Base-by-base conservation (phyloP, 1,140 invertebrate genomes). In the Panagrolaimus sp. region DNA sequence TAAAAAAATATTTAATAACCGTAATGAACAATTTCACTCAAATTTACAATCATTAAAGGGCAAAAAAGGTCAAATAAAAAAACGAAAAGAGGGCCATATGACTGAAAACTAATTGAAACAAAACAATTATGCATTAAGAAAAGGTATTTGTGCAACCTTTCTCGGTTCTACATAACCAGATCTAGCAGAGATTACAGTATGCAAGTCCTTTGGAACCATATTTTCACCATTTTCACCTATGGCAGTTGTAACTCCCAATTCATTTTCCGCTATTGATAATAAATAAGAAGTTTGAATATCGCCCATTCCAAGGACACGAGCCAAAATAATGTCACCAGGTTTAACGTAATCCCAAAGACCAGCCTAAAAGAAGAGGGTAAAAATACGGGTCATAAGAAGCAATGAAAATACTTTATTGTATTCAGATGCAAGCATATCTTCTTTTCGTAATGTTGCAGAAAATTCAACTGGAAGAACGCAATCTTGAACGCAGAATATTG, bases 301-400 rank as follows among this genome's bases (percentile, higher is more conserved):
- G 5, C 77, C 77, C 55, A 78, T 69, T 12, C 76, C 77, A 45
- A 78, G 24, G 17, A 78, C 77, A 21, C 76, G 70, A 9, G 76
- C 76, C 44, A 78, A 63, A 67, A 78, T 79, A 21, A 78, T 68
- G 58, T 78, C 76, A 10, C 77, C 76, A 12, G 77, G 77, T 47
- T 79, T 73, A 21, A 76, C 74, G 58, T 62, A 76, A 44, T 77
- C 68, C 38, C 73, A 72, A 14, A 76, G 17, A 64, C 68, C 73
- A 21, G 73, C 63, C 73, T 73, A 58, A 69, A 75, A 73, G 45
- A 17, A 5, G 6, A 46, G 12, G 1, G 48, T 3, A 12, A 14
- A 1, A 45, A 67, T 17, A 58, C 5, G 1, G 26, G 7, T 12
- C 17, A 21, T 26, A 58, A 12, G 28, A 58, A 52, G 48, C 48